A percentile compares a stretch with the other conserved stretches of the same genome.
These are phyloP conservation scores for Eupsittula cactorum DNA, from an alignment of 2,113 vertebrate species.

Conservation along the genomic window DNA sequence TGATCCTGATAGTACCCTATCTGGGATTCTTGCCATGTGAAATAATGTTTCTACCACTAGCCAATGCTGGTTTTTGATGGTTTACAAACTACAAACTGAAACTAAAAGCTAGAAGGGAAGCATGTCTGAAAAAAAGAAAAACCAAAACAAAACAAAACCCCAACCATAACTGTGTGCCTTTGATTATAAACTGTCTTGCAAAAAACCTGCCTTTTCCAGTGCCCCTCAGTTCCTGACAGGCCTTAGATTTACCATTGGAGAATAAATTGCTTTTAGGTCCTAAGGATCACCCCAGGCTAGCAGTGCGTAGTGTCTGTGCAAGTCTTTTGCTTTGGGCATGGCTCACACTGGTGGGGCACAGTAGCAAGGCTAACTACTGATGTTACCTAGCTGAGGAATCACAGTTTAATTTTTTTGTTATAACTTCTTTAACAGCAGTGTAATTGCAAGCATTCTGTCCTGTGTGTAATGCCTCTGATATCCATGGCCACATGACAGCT, in stretches of 20 bases:
- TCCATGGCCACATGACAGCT: slow-evolving; percentile 28
- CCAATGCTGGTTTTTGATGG: neutral
- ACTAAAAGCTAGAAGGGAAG: neutral
- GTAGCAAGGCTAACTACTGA: neutral
- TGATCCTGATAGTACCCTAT: neutral
- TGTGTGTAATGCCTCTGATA: neutral
- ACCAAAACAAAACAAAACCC: neutral
- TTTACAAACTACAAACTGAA: neutral
- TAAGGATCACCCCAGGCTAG: neutral
- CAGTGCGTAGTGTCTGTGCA: neutral
- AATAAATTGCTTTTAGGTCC: neutral
- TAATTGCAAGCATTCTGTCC: neutral
- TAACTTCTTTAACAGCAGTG: neutral
- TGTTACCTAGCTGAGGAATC: neutral
- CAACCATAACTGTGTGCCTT: neutral
- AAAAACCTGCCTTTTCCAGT: neutral
- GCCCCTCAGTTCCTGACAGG: neutral
- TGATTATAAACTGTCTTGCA: neutral
- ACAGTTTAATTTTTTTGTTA: neutral
- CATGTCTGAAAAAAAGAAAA: neutral
- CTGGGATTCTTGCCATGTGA: neutral
- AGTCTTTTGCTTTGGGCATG: neutral
- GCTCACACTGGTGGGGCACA: neutral
- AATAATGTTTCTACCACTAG: neutral
- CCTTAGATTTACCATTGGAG: neutral